Base-by-base conservation (phyloP, 1,140 invertebrate genomes). In the Cotesia typhae region DNA sequence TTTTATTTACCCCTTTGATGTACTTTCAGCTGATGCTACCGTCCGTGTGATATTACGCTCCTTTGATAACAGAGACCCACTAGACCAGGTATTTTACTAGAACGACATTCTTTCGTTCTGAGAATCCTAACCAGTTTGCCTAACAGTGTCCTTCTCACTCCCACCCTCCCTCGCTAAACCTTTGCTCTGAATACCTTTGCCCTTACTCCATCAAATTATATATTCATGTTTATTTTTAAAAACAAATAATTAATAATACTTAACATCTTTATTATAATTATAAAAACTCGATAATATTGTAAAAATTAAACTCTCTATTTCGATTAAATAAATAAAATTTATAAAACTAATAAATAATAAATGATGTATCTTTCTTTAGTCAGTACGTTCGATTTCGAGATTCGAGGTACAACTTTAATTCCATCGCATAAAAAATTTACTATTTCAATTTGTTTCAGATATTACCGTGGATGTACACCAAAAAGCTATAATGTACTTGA, bases 1-100 rank as follows among this genome's bases (percentile, higher is more conserved):
- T 65, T 38, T 65, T 65, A 37, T 65, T 65, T 14, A 20, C 63
- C n/a, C 37, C 63, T 65, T 65, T 65, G 63, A 65, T 65, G 63
- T 65, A 65, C 38, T 65, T 65, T 65, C 36, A 65, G 38, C 41
- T 65, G 35, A 65, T 51, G 17, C 41, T 51, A 37, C 37, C 12
- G 41, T 20, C 9, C 63, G 20, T 65, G 63, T 65, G 20, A 65
- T 65, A 65, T 65, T 65, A 17, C 63, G 35, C 41, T 65, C 41
- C 41, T 65, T 36, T 65, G 28, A 65, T 65, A 65, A 65, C 63
- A 65, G 37, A 65, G 37, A n/a, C 63, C 41, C 41, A 47, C 41
- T 5, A 47, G 28, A 64, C 35, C 14, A 47, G 38, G 38, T 65
- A 65, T 65, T 65, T 14, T 38, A 65, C 6, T 47, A 47, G 41